Evolutionary conservation across 2,113 vertebrate genomes (phyloP).

Genomic region (Sula dactylatra): DNA sequence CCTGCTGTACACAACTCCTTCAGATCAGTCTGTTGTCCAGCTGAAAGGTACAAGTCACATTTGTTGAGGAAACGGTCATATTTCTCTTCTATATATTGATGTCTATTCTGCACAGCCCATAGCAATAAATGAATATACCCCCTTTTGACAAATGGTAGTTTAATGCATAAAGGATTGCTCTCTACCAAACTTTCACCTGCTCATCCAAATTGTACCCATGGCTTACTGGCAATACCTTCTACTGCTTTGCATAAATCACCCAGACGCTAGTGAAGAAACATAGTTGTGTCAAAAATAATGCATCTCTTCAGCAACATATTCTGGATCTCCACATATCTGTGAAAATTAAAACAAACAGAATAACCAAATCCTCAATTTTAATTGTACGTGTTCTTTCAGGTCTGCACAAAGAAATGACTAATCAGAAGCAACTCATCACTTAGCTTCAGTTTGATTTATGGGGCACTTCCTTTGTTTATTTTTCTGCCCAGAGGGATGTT

Average conservation of each 20-base stretch:
- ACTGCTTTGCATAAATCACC: background rate
- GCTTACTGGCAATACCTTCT: background rate
- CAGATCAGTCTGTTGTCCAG: constrained; percentile 8
- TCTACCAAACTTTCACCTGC: background rate
- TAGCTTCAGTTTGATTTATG: background rate
- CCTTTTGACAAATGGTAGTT: background rate
- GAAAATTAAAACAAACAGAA: background rate
- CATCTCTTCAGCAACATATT: background rate
- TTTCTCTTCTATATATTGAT: background rate
- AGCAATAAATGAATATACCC: background rate
- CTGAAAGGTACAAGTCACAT: constrained; percentile 2
- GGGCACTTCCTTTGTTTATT: background rate
- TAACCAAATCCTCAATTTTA: background rate
- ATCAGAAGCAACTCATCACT: constrained; percentile 18
- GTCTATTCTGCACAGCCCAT: background rate
- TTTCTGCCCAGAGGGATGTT: background rate
- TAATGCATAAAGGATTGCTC: background rate
- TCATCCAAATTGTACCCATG: background rate
- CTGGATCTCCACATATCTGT: background rate
- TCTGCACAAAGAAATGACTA: background rate
- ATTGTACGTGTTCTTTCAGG: fast-evolving
- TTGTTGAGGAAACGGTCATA: constrained; percentile 4
- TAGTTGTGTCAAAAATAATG: background rate
- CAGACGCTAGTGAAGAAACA: background rate
- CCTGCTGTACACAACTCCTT: background rate